Conservation (phyloP, 2,113 vertebrate species). For the Dipodomys spectabilis region DNA sequence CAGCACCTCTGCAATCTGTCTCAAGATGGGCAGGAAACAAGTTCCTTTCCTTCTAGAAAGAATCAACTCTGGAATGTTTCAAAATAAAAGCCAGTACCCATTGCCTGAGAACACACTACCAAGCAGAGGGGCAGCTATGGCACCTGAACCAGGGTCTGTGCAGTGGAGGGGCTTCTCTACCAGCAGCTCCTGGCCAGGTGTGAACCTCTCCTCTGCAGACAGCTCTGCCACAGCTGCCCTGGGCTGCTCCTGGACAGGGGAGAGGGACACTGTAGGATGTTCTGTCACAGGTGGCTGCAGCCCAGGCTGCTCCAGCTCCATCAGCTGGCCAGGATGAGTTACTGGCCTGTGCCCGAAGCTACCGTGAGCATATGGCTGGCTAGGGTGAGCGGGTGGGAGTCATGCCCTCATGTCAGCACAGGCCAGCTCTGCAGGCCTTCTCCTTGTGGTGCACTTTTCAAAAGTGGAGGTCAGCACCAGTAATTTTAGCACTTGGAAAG, state of each 20-base stretch:
- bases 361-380: conserved; percentile 42
- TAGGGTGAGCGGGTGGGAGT: neutral
- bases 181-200: neutral
- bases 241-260: neutral
- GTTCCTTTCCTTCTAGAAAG: neutral
- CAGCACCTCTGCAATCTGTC: neutral
- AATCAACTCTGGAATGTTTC: neutral
- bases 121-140: neutral
- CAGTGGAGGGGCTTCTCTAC: neutral
- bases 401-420: neutral
- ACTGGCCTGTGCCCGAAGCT: neutral
- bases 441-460: neutral
- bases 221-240: neutral
- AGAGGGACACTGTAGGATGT: neutral
- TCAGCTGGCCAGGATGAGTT: conserved; percentile 47
- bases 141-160: neutral
- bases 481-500: neutral
- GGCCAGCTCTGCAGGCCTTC: neutral
- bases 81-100: neutral
- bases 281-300: neutral
- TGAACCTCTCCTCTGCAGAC: neutral
- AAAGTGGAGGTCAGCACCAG: neutral
- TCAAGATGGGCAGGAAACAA: neutral
- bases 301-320: neutral
- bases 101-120: neutral